Conservation (phyloP, 2,888 invertebrate species). For the Synergus laeviventris region DNA sequence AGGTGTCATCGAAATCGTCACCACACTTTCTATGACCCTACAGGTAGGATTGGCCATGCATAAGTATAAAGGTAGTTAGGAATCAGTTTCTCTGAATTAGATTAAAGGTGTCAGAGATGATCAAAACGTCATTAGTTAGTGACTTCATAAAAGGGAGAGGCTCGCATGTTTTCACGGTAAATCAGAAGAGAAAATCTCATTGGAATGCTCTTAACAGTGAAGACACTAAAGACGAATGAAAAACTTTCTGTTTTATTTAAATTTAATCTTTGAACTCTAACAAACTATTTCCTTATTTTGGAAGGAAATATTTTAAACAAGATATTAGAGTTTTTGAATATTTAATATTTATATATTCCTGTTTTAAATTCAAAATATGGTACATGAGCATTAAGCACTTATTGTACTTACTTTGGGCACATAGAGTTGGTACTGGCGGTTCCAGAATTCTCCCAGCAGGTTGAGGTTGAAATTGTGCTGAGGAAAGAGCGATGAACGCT, state of each 20-base stretch:
- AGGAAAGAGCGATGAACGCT: constrained; percentile 76
- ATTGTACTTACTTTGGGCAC: constrained; percentile 83
- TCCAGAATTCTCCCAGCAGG: constrained; percentile 87
- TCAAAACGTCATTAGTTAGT: not conserved
- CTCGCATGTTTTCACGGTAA: not conserved
- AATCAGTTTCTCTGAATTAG: constrained; percentile 32
- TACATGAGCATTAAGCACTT: too few species aligned
- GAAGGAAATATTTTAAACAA: not conserved
- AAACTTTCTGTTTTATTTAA: not conserved
- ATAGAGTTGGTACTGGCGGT: constrained; percentile 85
- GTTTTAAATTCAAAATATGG: not conserved
- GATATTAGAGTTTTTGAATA: not conserved
- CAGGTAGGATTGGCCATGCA: constrained; percentile 42
- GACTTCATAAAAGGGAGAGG: not conserved
- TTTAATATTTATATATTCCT: too few species aligned
- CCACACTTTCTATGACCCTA: constrained; percentile 54
- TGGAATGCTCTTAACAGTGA: not conserved
- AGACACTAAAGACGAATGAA: not conserved
- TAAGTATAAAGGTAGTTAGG: constrained; percentile 46
- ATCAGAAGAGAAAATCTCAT: constrained; percentile 10
- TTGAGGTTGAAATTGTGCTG: constrained; percentile 81
- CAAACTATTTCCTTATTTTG: not conserved
- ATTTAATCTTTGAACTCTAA: not conserved
- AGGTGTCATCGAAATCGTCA: constrained; percentile 45
- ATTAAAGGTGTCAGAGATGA: not conserved